Evolutionary conservation across 2,888 invertebrate genomes (phyloP), one percentile per base, ranked within the genome.

Genomic region (Ditula angustiorana): DNA sequence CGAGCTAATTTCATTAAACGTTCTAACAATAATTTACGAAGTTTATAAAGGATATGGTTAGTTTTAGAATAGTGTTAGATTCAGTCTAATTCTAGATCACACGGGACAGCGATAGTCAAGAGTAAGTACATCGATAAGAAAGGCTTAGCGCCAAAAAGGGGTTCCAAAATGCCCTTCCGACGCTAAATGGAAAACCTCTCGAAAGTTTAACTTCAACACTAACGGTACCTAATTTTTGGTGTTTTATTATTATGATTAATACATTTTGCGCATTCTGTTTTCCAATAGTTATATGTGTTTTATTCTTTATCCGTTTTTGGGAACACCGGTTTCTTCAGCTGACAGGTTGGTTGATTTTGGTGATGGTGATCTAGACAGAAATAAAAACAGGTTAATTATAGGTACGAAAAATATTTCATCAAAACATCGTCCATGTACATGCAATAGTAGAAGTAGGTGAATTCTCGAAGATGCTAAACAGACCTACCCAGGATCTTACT

Each of bases 21-120:
- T 26, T 55, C 66, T 68, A 62, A 62, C 62, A 24, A 52, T 65
- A 62, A 52, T 30, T 52, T 44, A 41, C 49, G 57, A 63, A 61
- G 13, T 55, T 47, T 58, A 67, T 62, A 67, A 57, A 63, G 55
- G 81, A 83, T 84, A 85, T 82, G 82, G 73, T 76, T 66, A 65
- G 69, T 72, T 83, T 76, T 77, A 81, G 80, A 82, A 82, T 80
- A 73, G 80, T 68, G 71, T 80, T 78, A 69, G 74, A 73, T 75
- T 83, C 81, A 84, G 83, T 85, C 82, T 76, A 78, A 74, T 69
- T 60, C 67, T 67, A 72, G 52, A 69, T 70, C 67, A 70, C 64
- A 60, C 68, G 23, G 50, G 62, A 57, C 41, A 63, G 33, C 62
- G 65, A 69, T 55, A 61, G 67, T 66, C 66, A 68, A 66, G 57